Conservation (phyloP, 2,888 invertebrate species). For the Arctia plantaginis region DNA sequence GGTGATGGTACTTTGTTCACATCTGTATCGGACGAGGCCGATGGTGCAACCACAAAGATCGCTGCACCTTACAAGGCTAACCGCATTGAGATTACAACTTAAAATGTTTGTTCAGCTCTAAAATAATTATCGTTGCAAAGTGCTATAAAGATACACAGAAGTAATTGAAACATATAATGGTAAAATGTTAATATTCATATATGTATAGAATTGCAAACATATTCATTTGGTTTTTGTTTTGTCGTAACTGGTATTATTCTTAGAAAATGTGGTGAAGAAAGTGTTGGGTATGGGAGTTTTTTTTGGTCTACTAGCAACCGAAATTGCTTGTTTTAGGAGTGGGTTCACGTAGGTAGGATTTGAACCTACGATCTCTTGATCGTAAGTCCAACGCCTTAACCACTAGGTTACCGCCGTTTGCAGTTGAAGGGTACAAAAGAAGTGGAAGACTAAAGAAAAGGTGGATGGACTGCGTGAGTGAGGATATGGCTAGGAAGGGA, state of each 20-base stretch:
- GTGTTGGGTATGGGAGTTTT: no score
- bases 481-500: no score
- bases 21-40: background rate
- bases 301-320: no score
- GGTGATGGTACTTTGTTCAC: background rate
- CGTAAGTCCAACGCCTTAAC: no score
- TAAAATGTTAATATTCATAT: background rate
- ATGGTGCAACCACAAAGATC: slow-evolving; percentile 1
- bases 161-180: background rate
- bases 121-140: background rate
- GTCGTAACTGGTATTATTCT: background rate
- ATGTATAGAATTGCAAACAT: background rate
- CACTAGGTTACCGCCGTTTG: no score
- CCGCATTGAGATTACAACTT: background rate
- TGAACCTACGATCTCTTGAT: no score
- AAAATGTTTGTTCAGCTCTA: background rate
- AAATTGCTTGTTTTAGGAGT: no score
- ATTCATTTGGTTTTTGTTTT: background rate
- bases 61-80: slow-evolving; percentile 5
- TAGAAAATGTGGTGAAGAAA: no score
- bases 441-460: no score
- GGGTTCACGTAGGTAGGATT: no score
- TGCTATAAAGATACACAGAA: background rate
- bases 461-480: no score
- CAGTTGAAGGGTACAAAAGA: no score